Base-by-base conservation (phyloP, 2,797 vertebrate species). In the Acanthurus lineatus region DNA sequence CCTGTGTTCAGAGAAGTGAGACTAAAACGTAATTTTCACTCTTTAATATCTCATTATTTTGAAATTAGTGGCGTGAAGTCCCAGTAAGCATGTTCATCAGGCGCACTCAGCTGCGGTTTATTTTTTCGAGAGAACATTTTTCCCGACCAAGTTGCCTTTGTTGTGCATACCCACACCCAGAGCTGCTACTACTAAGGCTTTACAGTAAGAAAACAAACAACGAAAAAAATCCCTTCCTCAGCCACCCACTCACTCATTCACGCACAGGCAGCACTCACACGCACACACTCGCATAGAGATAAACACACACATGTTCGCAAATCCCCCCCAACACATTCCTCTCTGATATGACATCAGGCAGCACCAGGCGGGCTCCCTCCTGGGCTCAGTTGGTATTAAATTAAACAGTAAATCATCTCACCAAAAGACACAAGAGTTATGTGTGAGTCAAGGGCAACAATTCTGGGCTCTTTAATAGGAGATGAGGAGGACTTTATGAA, bases 401-500 rank as follows among this genome's bases (percentile, higher is more conserved):
- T 94, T 89, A 91, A 93, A 93, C 89, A 69, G 84, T 93, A 93
- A 93, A 91, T 94, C 88, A 91, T 90, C 73, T 81, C 85, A 80
- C 73, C 84, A 93, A 90, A 93, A 92, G 91, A 91, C 89, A 91
- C 85, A 87, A 82, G 90, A 93, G 90, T 92, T 91, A 91, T 89
- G 83, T 87, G 86, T 59, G 77, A 91, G 91, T 94, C 91, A 94
- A 94, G 94, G 94, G 90, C 90, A 92, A 89, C 88, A 90, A 86
- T 93, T 89, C 87, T 88, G 88, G 89, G 82, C 85, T 88, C 85
- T 92, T 92, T 92, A 92, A 91, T 88, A 89, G 91, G 86, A 91
- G 88, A 94, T 92, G 91, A 93, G 90, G 86, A 91, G 87, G 81
- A 88, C 88, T 94, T 93, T 92, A 94, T 92, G 92, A 90, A 91